phyloP scores from a whole-genome alignment of 2,888 invertebrate genomes.

The Gortyna flavago region DNA sequence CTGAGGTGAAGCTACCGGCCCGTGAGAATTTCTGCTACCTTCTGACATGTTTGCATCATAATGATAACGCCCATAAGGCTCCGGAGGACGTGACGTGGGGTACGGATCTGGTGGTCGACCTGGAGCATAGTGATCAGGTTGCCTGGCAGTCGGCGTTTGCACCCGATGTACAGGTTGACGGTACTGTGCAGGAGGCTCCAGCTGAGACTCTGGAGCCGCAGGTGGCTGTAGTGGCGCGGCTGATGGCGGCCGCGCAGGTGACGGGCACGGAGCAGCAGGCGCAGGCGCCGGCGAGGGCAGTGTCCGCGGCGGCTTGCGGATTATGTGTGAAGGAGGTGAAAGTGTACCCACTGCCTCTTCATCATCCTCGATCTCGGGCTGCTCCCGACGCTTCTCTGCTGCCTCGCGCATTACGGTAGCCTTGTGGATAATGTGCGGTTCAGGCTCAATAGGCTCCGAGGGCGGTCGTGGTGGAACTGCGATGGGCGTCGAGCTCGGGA shows the following conservation, averaged over 20 bases:
- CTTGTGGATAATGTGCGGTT: conserved; percentile 89
- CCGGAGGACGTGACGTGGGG: conserved; percentile 82
- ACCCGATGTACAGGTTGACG: conserved; percentile 79
- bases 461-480: conserved; percentile 86
- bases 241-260: conserved; percentile 83
- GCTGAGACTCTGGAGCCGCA: conserved; percentile 75
- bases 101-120: conserved; percentile 85
- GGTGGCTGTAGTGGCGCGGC: conserved; percentile 74
- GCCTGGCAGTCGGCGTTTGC: conserved; percentile 81
- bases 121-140: conserved; percentile 81
- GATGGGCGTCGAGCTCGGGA: conserved; percentile 76
- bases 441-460: conserved; percentile 87
- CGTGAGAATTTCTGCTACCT: conserved; percentile 77
- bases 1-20: conserved; percentile 81
- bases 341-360: conserved; percentile 82
- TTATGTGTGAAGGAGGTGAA: conserved; percentile 88
- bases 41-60: conserved; percentile 81
- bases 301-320: conserved; percentile 83
- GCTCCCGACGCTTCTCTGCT: conserved; percentile 86
- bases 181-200: conserved; percentile 76
- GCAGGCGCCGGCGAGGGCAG: conserved; percentile 84
- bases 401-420: conserved; percentile 89
- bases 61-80: conserved; percentile 81
- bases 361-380: conserved; percentile 85
- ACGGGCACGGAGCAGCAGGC: conserved; percentile 79